Conservation (phyloP, 1,140 invertebrate species). For the Adelges cooleyi region DNA sequence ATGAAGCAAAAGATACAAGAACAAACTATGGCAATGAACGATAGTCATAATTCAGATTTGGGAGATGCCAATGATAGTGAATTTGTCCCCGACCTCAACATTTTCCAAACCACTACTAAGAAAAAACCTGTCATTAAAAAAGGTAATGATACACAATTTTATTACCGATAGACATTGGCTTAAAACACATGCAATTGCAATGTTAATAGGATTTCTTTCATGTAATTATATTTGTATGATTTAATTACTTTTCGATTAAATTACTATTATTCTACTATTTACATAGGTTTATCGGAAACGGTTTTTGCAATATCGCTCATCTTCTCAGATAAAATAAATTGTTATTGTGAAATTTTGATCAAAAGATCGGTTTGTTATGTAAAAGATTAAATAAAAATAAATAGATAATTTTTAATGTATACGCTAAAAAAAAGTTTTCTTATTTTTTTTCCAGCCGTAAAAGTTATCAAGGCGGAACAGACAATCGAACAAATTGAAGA, state of each 20-base stretch:
- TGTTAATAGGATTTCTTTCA: not conserved
- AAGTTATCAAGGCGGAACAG: conserved; percentile 33
- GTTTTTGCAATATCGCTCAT: not conserved
- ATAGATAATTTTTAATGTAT: no score
- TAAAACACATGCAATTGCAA: no score
- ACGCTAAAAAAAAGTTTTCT: no score
- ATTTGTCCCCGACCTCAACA: not conserved
- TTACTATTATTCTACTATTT: conserved; percentile 1
- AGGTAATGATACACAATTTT: not conserved
- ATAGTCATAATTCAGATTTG: conserved; percentile 15
- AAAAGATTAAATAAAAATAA: not conserved
- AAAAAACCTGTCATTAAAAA: conserved; percentile 13
- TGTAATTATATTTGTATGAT: not conserved
- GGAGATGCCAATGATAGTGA: conserved; percentile 14
- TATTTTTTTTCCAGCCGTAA: conserved; percentile 14
- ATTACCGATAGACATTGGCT: no score
- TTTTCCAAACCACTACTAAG: conserved; percentile 1
- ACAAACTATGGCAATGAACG: conserved; percentile 18
- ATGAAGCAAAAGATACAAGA: conserved; percentile 33
- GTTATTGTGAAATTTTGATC: not conserved
- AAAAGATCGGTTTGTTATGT: not conserved
- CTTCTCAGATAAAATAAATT: not conserved
- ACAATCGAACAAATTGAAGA: conserved; percentile 35
- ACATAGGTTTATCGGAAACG: not conserved
- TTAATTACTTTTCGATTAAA: not conserved